Conservation (phyloP, 2,797 vertebrate species). For the Nannoperca australis region DNA sequence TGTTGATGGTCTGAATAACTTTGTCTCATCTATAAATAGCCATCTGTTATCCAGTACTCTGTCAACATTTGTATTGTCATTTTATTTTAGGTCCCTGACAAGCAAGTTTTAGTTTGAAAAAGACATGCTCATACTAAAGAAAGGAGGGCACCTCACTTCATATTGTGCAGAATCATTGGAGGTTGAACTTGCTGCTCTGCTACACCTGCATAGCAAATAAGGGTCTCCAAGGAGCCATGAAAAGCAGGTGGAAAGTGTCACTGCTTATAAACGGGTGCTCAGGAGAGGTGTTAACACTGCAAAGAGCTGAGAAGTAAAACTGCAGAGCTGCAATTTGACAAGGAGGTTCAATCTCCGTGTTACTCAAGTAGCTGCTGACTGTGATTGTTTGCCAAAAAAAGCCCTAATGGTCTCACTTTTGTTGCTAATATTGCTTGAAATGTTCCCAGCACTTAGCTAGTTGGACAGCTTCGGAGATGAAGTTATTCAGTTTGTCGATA, state of each 20-base stretch:
- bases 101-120: slow-evolving; percentile 48
- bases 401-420: slow-evolving; percentile 58
- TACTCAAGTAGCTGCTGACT: slow-evolving; percentile 72
- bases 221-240: slow-evolving; percentile 71
- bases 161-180: slow-evolving; percentile 56
- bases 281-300: slow-evolving; percentile 63
- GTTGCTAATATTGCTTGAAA: slow-evolving; percentile 58
- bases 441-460: slow-evolving; percentile 47
- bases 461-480: slow-evolving; percentile 46
- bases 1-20: slow-evolving; percentile 49
- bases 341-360: slow-evolving; percentile 62
- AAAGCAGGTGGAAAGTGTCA: slow-evolving; percentile 74
- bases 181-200: slow-evolving; percentile 66
- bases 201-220: slow-evolving; percentile 73
- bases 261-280: slow-evolving; percentile 70
- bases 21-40: slow-evolving; percentile 62
- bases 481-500: slow-evolving; percentile 56
- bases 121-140: slow-evolving; percentile 60
- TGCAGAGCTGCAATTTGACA: slow-evolving; percentile 72
- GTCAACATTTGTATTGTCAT: slow-evolving; percentile 46
- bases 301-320: slow-evolving; percentile 53
- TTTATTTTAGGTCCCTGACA: slow-evolving; percentile 60
- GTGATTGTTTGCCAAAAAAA: slow-evolving; percentile 61
- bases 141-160: slow-evolving; percentile 56
- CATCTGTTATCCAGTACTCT: slow-evolving; percentile 46